Percentiles rank a stretch among this genome's conserved stretches.
These are phyloP conservation scores for Polyommatus icarus DNA, from an alignment of 2,888 invertebrate species.

Conservation along the genomic window DNA sequence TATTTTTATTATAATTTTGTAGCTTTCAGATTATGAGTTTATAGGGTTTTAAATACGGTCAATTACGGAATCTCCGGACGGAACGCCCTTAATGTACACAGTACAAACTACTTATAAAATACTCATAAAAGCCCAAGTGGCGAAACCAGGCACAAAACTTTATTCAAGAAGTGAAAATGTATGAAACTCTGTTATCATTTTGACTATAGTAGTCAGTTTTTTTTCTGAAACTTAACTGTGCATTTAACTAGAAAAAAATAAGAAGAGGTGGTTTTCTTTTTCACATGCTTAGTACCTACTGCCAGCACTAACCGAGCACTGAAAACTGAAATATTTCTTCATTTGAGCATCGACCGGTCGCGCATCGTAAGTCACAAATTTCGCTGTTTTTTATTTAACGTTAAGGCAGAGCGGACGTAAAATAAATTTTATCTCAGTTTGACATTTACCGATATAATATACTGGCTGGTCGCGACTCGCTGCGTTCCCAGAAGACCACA, in stretches of 20 bases:
- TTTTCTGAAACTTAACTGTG: too few species aligned
- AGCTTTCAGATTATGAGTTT: too few species aligned
- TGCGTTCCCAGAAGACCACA: neutral
- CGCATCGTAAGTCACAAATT: conserved; percentile 15
- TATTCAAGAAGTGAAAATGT: neutral
- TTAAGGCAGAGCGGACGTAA: conserved; percentile 17
- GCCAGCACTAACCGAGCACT: neutral
- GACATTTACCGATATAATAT: conserved; percentile 22
- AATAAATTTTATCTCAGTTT: conserved; percentile 21
- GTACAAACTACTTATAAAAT: neutral
- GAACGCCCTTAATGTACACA: neutral
- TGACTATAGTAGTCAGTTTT: too few species aligned
- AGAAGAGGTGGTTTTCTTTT: too few species aligned
- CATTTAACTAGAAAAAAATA: too few species aligned
- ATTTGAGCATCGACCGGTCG: neutral
- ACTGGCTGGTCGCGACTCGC: neutral
- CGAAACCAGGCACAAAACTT: neutral
- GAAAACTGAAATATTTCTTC: neutral
- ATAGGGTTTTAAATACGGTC: too few species aligned
- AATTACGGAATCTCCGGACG: too few species aligned
- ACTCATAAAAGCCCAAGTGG: neutral
- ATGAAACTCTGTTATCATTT: too few species aligned
- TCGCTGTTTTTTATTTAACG: conserved; percentile 12
- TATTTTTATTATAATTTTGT: too few species aligned
- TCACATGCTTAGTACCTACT: neutral